Conservation (phyloP, 2,113 vertebrate species). For the Rhinopomastus cyanomelas region DNA sequence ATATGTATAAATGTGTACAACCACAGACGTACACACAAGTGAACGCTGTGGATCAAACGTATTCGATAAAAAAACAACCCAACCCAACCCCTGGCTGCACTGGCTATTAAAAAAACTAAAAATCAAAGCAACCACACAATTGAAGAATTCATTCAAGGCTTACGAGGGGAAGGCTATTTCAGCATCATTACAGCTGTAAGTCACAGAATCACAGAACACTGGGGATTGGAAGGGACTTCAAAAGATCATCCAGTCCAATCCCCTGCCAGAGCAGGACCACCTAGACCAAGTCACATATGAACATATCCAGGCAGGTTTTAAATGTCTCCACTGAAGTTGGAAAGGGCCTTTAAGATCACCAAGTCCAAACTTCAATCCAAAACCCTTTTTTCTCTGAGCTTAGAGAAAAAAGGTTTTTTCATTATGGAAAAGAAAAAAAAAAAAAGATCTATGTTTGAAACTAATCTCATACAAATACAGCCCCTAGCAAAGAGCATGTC, state of each 20-base stretch:
- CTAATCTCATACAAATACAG: background rate
- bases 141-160: background rate
- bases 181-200: background rate
- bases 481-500: background rate
- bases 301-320: no score
- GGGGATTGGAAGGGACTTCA: no score
- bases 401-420: background rate
- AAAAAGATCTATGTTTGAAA: background rate
- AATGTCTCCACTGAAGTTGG: no score
- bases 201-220: no score
- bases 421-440: no score
- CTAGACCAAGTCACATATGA: no score
- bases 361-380: no score
- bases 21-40: background rate
- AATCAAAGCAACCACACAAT: background rate
- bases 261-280: no score
- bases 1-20: fast-evolving
- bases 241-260: no score
- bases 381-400: no score
- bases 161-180: background rate
- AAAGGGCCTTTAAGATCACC: no score
- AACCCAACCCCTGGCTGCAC: background rate
- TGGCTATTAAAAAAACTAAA: no score
- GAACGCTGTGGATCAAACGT: background rate
- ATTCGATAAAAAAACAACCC: background rate